Conservation (phyloP, 2,113 vertebrate species). For the Psittacus erithacus region DNA sequence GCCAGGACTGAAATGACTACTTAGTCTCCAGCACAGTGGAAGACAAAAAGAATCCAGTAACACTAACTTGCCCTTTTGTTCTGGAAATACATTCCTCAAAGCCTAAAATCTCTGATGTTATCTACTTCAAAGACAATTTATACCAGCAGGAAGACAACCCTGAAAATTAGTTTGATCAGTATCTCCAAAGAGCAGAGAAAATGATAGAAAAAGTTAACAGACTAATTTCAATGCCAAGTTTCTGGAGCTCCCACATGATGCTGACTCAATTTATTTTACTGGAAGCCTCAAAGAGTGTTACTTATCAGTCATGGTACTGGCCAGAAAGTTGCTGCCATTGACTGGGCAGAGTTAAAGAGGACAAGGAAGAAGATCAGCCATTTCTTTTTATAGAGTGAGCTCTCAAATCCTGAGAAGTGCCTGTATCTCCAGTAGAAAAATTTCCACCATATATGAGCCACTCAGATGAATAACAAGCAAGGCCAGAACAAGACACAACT, state of each 20-base stretch:
- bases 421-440: background rate
- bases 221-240: background rate
- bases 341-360: background rate
- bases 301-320: background rate
- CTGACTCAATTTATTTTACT: background rate
- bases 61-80: background rate
- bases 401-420: background rate
- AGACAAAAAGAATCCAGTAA: background rate
- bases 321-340: background rate
- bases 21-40: background rate
- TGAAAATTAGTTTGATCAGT: background rate
- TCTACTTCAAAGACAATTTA: background rate
- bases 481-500: background rate
- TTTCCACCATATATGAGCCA: background rate
- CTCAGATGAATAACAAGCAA: background rate
- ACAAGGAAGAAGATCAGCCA: too few species aligned
- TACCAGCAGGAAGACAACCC: background rate
- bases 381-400: background rate
- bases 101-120: background rate
- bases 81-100: background rate
- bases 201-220: background rate
- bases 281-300: background rate
- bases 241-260: background rate
- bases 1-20: background rate
- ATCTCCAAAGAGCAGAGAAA: background rate